phyloP scores from a whole-genome alignment of 2,888 invertebrate genomes.

The Pimpla rufipes region DNA sequence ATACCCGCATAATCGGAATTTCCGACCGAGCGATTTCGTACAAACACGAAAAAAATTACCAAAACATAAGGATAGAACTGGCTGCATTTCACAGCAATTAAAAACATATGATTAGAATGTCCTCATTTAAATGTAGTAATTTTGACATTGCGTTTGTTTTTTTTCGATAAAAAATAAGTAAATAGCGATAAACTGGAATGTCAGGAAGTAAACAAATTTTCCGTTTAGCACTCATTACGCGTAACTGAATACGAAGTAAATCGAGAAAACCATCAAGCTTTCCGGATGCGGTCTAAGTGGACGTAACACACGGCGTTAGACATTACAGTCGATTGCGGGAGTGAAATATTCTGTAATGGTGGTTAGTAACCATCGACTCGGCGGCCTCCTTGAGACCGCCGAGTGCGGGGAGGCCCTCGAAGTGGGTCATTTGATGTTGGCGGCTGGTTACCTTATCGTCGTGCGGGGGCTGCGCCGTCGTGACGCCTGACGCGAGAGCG shows the following conservation, averaged over 20 bases:
- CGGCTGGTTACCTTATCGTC: constrained; percentile 32
- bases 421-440: constrained; percentile 37
- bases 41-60: no score
- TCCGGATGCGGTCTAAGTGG: not conserved
- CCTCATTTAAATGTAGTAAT: no score
- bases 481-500: constrained; percentile 42
- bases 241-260: not conserved
- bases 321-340: not conserved
- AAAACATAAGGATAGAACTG: no score
- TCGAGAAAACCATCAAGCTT: not conserved
- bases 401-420: constrained; percentile 27
- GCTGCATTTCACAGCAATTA: no score
- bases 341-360: constrained; percentile 26
- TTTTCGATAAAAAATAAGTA: no score
- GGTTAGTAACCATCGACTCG: constrained; percentile 24
- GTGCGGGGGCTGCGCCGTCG: constrained; percentile 13
- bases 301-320: not conserved
- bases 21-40: constrained; percentile 1
- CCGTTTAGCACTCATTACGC: not conserved
- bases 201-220: not conserved
- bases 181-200: no score
- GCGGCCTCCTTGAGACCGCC: constrained; percentile 23
- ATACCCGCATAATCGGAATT: constrained; percentile 16
- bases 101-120: no score
- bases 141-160: no score